Percentiles rank a stretch among this genome's conserved stretches.
These are phyloP conservation scores for Steatocranus sp. DNA, from an alignment of 2,797 vertebrate species.

Conservation along the genomic window DNA sequence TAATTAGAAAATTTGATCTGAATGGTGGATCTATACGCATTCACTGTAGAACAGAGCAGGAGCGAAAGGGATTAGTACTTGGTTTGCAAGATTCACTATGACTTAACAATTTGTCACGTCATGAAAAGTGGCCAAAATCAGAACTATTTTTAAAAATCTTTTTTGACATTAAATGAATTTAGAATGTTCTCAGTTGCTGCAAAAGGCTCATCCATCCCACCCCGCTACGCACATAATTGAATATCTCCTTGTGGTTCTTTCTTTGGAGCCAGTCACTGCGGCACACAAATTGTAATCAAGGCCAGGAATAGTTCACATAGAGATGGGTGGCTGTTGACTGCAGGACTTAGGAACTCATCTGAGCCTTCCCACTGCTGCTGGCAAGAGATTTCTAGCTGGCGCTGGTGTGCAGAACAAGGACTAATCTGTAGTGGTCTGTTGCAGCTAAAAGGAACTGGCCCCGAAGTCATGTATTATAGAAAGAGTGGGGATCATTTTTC, in stretches of 20 bases:
- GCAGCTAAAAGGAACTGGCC: slow-evolving; percentile 41
- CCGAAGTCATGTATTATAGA: slow-evolving; percentile 36
- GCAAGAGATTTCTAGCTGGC: slow-evolving; percentile 48
- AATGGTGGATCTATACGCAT: slow-evolving; percentile 47
- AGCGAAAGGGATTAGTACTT: slow-evolving; percentile 10
- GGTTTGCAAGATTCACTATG: background rate
- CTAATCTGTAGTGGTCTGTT: slow-evolving; percentile 64
- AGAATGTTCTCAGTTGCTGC: background rate
- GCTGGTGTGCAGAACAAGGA: slow-evolving; percentile 60
- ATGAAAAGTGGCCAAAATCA: background rate
- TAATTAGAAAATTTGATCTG: slow-evolving; percentile 55
- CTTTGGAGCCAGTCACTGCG: slow-evolving; percentile 32
- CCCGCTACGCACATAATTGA: slow-evolving; percentile 36
- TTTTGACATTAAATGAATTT: background rate
- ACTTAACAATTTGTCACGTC: background rate
- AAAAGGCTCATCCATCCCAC: background rate
- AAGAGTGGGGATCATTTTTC: slow-evolving; percentile 26
- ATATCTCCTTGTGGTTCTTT: slow-evolving; percentile 41
- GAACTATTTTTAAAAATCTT: background rate
- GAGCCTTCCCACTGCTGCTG: slow-evolving; percentile 47
- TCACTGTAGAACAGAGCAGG: slow-evolving; percentile 4
- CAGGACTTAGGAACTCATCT: slow-evolving; percentile 53
- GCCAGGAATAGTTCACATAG: slow-evolving; percentile 42
- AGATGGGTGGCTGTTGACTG: slow-evolving; percentile 52
- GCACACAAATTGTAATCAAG: slow-evolving; percentile 55